These are phyloP conservation scores for Argya squamiceps DNA, from an alignment of 2,797 vertebrate species.

Conservation along the genomic window DNA sequence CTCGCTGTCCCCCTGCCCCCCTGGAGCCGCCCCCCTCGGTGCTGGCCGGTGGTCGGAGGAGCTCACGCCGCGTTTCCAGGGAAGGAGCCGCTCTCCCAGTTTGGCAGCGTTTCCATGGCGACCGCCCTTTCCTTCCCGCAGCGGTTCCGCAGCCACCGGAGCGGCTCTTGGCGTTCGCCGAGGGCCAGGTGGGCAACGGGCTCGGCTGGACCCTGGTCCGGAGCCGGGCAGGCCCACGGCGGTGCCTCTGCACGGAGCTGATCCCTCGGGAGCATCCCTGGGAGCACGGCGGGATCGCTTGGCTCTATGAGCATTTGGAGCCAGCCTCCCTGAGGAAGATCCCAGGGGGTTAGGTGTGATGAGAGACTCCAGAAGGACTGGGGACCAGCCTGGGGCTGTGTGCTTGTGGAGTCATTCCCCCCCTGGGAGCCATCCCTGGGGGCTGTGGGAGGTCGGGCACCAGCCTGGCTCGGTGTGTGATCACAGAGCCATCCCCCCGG, in stretches of 20 bases:
- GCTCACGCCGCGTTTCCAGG: not conserved
- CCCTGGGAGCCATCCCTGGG: not conserved
- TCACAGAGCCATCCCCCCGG: rapidly evolving
- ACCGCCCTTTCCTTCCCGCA: constrained; percentile 55
- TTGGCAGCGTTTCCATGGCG: constrained; percentile 74
- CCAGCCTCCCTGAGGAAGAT: not conserved
- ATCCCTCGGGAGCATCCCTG: not conserved
- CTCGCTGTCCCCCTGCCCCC: rapidly evolving
- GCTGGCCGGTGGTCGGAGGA: not conserved
- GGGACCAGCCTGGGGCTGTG: not conserved
- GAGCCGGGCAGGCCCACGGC: rapidly evolving
- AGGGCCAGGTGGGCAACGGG: not conserved
- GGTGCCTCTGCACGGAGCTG: rapidly evolving
- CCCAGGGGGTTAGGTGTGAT: not conserved
- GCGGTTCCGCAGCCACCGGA: not conserved
- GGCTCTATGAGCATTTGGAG: rapidly evolving
- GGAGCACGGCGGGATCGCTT: rapidly evolving
- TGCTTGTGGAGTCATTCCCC: rapidly evolving
- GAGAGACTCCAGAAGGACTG: not conserved
- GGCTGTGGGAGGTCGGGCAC: not conserved
- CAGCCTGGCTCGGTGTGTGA: not conserved
- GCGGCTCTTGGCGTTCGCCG: not conserved
- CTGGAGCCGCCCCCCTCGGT: rapidly evolving
- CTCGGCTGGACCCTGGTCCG: rapidly evolving
- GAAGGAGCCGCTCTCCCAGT: constrained; percentile 39